These are phyloP conservation scores for Sarcophaga variegata DNA, from an alignment of 2,888 invertebrate species.

Conservation along the genomic window DNA sequence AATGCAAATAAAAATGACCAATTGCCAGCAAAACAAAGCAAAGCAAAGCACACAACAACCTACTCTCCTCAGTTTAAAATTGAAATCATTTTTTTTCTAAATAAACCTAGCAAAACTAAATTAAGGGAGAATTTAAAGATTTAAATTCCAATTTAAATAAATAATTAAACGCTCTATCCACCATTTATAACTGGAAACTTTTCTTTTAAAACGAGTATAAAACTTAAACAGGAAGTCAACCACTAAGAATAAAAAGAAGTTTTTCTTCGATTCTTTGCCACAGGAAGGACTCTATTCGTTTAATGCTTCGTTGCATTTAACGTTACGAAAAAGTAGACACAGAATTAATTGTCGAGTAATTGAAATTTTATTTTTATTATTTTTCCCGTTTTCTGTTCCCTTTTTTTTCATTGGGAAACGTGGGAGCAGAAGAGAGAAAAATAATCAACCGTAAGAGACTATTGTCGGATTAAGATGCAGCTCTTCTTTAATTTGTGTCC, in stretches of 20 bases:
- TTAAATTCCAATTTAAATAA: conserved; percentile 42
- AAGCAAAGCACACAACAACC: not conserved
- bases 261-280: conserved; percentile 55
- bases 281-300: conserved; percentile 47
- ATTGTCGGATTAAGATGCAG: conserved; percentile 63
- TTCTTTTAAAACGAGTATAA: not conserved
- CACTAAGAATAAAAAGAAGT: conserved; percentile 57
- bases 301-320: conserved; percentile 57
- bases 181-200: not conserved
- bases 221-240: conserved; percentile 52
- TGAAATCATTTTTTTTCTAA: too few species aligned
- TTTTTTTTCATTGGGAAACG: not conserved
- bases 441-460: conserved; percentile 65
- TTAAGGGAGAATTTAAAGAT: conserved; percentile 36
- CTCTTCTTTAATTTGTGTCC: conserved; percentile 56
- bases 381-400: conserved; percentile 74
- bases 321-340: conserved; percentile 72
- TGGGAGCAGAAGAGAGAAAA: not conserved
- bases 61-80: not conserved
- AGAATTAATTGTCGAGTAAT: conserved; percentile 82
- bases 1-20: conserved; percentile 81
- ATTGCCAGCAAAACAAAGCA: conserved; percentile 67
- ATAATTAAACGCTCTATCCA: conserved; percentile 34
- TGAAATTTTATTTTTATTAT: conserved; percentile 82
- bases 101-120: not conserved